These are phyloP conservation scores for Leucophora obtusa DNA, from an alignment of 2,888 invertebrate species.

Conservation along the genomic window DNA sequence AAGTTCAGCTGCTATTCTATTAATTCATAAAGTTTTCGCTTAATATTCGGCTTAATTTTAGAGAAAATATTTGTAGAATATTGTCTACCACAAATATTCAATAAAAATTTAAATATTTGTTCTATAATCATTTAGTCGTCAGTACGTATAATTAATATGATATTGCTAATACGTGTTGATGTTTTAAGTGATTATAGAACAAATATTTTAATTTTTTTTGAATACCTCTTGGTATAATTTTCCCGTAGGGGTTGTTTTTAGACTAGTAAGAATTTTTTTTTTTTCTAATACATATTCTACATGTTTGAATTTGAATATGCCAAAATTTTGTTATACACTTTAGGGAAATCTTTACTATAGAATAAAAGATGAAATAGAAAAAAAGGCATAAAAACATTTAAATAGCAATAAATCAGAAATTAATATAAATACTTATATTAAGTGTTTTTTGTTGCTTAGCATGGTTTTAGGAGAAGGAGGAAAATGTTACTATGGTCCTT, in stretches of 20 bases:
- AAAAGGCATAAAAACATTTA: constrained; percentile 32
- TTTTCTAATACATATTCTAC: not conserved
- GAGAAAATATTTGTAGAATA: no score
- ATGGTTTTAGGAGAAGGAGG: not conserved
- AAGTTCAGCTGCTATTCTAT: no score
- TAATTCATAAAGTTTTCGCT: no score
- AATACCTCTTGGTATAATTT: no score
- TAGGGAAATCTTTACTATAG: constrained; percentile 14
- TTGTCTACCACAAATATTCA: no score
- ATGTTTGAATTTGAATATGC: not conserved
- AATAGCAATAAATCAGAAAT: constrained; percentile 38
- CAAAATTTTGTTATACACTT: not conserved
- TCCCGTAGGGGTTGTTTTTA: not conserved
- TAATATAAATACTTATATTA: constrained; percentile 22
- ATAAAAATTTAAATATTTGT: no score
- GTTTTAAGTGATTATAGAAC: no score
- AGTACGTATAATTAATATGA: no score
- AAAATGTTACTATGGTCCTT: not conserved
- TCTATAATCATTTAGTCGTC: no score
- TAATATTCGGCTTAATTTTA: no score
- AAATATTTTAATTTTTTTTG: no score
- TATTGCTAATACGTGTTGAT: no score
- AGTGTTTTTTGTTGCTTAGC: not conserved
- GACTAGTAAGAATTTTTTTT: not conserved
- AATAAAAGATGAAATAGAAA: not conserved